Evolutionary conservation across 2,888 invertebrate genomes (phyloP).

Genomic region (Reticulitermes lucifugus): DNA sequence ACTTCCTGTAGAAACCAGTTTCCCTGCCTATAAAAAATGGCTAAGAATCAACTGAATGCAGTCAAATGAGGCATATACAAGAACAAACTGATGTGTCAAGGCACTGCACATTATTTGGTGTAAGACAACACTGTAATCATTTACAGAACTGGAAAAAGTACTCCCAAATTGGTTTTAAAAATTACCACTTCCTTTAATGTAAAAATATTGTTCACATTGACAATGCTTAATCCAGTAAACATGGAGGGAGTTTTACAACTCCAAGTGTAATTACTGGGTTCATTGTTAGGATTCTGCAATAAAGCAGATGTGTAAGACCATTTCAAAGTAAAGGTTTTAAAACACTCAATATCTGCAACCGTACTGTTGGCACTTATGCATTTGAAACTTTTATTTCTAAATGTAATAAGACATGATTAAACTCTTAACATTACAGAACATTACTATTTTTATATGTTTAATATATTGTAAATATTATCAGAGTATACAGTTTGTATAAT

Average conservation of each 20-base stretch:
- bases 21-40: not conserved
- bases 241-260: too few species aligned
- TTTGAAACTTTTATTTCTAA: not conserved
- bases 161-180: not conserved
- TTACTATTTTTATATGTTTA: constrained; percentile 2
- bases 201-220: not conserved
- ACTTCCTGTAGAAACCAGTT: not conserved
- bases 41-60: not conserved
- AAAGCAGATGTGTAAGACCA: not conserved
- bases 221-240: not conserved
- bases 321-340: not conserved
- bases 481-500: not conserved
- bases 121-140: not conserved
- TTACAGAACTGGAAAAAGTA: not conserved
- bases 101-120: not conserved
- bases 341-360: not conserved
- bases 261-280: not conserved
- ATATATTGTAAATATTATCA: not conserved
- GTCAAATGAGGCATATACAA: not conserved
- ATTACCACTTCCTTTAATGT: not conserved
- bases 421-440: not conserved
- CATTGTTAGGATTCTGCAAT: not conserved
- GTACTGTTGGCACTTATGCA: constrained; percentile 16
- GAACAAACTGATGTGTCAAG: not conserved
- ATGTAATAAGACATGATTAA: not conserved